Evolutionary conservation across 2,888 invertebrate species (phyloP).

Genomic region (Volucella inanis): DNA sequence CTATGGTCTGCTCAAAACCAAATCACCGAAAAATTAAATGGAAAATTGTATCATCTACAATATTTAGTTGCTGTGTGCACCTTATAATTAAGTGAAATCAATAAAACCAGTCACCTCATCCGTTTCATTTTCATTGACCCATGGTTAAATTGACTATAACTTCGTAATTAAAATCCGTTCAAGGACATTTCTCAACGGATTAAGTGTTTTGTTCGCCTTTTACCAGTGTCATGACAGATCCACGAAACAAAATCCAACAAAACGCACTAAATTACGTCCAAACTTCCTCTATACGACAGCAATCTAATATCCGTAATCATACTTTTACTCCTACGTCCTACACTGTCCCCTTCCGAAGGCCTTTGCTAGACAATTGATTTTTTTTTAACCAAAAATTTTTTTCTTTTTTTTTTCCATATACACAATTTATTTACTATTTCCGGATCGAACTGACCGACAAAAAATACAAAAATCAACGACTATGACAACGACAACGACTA

Average conservation of each 20-base stretch:
- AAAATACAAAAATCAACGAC: constrained; percentile 15
- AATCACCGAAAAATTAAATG: too few species aligned
- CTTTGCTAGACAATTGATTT: constrained; percentile 65
- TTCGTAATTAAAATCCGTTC: constrained; percentile 50
- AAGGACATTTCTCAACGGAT: constrained; percentile 62
- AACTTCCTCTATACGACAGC: constrained; percentile 52
- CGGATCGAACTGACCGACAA: constrained; percentile 72
- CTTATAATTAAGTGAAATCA: too few species aligned
- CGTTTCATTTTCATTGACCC: constrained; percentile 16
- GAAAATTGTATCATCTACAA: too few species aligned
- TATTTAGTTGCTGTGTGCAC: too few species aligned
- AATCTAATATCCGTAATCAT: constrained; percentile 11
- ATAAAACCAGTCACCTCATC: not conserved
- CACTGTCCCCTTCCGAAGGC: constrained; percentile 1
- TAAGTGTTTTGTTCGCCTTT: constrained; percentile 58
- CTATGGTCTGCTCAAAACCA: too few species aligned
- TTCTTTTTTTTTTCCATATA: constrained; percentile 50
- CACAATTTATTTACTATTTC: constrained; percentile 74
- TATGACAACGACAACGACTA: constrained; percentile 4
- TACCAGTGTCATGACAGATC: constrained; percentile 36
- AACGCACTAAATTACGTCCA: constrained; percentile 57
- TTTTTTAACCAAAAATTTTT: constrained; percentile 29
- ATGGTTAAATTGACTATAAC: constrained; percentile 10
- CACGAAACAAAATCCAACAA: constrained; percentile 21
- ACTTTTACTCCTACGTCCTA: constrained; percentile 11